Percentiles rank a stretch among this genome's conserved stretches.
phyloP scores from a whole-genome alignment of 2,888 invertebrate species.

The Poecilus cupreus region DNA sequence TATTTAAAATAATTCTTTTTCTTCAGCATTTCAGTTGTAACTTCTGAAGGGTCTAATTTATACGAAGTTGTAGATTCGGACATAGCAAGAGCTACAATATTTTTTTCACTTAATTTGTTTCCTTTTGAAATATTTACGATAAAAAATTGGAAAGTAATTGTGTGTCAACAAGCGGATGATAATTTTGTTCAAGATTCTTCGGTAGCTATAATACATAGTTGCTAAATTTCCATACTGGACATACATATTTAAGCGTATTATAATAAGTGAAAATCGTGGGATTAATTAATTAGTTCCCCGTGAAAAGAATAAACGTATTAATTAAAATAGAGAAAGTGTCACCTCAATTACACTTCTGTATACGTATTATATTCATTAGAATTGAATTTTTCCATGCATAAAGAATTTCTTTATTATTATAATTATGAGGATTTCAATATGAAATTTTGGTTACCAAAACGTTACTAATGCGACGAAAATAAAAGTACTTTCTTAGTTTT shows the following conservation, averaged over 20 bases:
- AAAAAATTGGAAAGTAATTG: too few species aligned
- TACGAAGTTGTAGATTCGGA: too few species aligned
- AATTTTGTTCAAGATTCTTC: neutral
- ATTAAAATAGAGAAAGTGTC: constrained; percentile 58
- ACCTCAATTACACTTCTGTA: constrained; percentile 25
- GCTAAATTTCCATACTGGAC: constrained; percentile 18
- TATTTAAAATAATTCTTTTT: too few species aligned
- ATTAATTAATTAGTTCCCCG: constrained; percentile 49
- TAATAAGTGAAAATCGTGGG: constrained; percentile 57
- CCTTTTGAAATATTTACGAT: too few species aligned
- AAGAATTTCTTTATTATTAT: constrained; percentile 32
- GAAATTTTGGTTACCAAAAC: constrained; percentile 21
- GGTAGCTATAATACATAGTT: neutral
- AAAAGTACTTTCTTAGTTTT: neutral
- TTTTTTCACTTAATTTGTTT: too few species aligned
- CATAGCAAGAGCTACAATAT: too few species aligned
- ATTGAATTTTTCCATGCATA: constrained; percentile 43
- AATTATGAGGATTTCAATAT: neutral
- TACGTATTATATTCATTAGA: constrained; percentile 36
- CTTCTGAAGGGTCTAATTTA: too few species aligned
- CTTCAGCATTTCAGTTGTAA: too few species aligned
- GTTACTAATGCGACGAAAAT: constrained; percentile 9
- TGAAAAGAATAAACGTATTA: constrained; percentile 46
- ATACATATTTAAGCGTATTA: constrained; percentile 27
- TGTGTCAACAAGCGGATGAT: too few species aligned